Evolutionary conservation across 1,140 invertebrate genomes (phyloP).

Genomic region (Drosophila tani): DNA sequence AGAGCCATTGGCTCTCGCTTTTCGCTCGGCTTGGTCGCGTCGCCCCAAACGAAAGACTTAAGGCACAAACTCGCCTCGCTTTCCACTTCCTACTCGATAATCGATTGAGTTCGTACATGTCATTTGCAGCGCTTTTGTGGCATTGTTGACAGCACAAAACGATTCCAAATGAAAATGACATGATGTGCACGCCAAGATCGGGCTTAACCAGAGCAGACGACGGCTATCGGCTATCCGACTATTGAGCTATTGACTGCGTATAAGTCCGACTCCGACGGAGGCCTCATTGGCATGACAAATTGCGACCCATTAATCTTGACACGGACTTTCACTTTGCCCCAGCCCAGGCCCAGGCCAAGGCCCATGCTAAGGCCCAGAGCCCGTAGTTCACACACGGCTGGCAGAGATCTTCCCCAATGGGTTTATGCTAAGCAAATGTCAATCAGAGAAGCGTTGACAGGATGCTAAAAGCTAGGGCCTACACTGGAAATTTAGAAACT

Average conservation of each 20-base stretch:
- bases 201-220: conserved; percentile 41
- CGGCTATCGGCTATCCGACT: conserved; percentile 12
- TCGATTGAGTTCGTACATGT: conserved; percentile 83
- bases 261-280: conserved; percentile 19
- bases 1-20: conserved; percentile 37
- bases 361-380: conserved; percentile 15
- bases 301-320: conserved; percentile 77
- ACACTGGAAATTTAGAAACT: conserved; percentile 1
- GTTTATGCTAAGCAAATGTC: conserved; percentile 73
- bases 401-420: conserved; percentile 9
- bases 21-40: conserved; percentile 38
- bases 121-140: conserved; percentile 79
- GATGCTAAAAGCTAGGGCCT: conserved; percentile 32
- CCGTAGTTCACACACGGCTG: conserved; percentile 44
- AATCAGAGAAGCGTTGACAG: conserved; percentile 71
- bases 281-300: conserved; percentile 72
- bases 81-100: conserved; percentile 75
- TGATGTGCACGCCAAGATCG: conserved; percentile 70
- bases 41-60: conserved; percentile 73
- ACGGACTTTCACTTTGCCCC: conserved; percentile 73
- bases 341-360: conserved; percentile 20
- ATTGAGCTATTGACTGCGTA: conserved; percentile 36
- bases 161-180: conserved; percentile 79
- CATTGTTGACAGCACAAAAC: conserved; percentile 76
- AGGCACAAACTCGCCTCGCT: conserved; percentile 68